These are phyloP conservation scores for Axea sp. DNA, from an alignment of 2,888 invertebrate species.

Conservation along the genomic window DNA sequence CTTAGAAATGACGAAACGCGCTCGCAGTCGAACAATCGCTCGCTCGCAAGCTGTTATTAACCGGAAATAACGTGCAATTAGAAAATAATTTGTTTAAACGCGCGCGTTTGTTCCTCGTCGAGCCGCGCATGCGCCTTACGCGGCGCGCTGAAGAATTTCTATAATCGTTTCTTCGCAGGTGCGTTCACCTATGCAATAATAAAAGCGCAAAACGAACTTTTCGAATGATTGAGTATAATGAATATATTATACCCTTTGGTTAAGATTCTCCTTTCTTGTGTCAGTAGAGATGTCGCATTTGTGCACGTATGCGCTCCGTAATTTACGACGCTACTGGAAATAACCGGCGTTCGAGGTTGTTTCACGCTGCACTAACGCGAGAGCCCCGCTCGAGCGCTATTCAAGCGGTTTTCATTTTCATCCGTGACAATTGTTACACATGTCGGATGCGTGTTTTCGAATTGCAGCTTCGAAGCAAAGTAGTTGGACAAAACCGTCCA, in stretches of 20 bases:
- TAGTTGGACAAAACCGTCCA: no score
- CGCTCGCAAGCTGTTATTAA: no score
- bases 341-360: constrained; percentile 53
- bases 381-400: constrained; percentile 11
- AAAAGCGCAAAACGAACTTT: constrained; percentile 55
- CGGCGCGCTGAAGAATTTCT: constrained; percentile 42
- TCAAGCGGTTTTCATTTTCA: constrained; percentile 44
- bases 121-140: no score
- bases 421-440: constrained; percentile 45
- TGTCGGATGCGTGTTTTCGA: no score
- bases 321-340: constrained; percentile 63
- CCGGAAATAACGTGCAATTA: no score
- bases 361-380: constrained; percentile 51
- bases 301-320: constrained; percentile 56
- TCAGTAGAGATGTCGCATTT: constrained; percentile 59
- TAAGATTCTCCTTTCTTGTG: constrained; percentile 57
- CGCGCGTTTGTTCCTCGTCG: no score
- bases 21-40: no score
- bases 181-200: constrained; percentile 48
- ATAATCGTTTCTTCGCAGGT: constrained; percentile 13
- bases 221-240: constrained; percentile 60
- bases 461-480: no score
- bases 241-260: constrained; percentile 60
- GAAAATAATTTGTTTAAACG: no score
- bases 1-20: no score